Evolutionary conservation across 2,797 vertebrate genomes (phyloP).

Genomic region (Argentina silus): DNA sequence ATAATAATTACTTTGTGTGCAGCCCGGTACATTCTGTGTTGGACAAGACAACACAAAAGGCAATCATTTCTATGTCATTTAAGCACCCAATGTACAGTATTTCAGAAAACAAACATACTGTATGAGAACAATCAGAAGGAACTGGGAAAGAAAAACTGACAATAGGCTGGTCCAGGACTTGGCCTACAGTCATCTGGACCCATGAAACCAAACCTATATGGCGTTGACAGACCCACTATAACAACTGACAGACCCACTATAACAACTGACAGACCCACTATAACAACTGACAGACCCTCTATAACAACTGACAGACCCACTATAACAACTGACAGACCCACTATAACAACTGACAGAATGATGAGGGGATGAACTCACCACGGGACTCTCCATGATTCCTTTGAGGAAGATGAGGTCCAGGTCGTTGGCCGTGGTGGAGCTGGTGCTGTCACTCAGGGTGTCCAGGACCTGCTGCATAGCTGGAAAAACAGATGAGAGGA

Average conservation of each 20-base stretch:
- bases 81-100: too few species aligned
- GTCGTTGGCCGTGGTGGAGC: conserved; percentile 88
- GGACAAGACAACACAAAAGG: too few species aligned
- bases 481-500: conserved; percentile 54
- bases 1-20: too few species aligned
- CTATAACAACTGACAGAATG: background rate
- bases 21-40: too few species aligned
- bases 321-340: background rate
- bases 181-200: too few species aligned
- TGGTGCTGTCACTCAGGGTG: conserved; percentile 90
- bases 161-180: too few species aligned
- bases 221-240: too few species aligned
- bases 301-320: background rate
- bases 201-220: too few species aligned
- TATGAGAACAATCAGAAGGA: too few species aligned
- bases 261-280: background rate
- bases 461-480: conserved; percentile 95
- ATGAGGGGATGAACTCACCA: conserved; percentile 79
- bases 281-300: background rate
- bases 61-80: too few species aligned
- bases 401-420: conserved; percentile 96
- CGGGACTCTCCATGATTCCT: conserved; percentile 97
- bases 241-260: background rate
- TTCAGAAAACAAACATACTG: too few species aligned
- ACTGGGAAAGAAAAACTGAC: too few species aligned